Evolutionary conservation across 1,140 invertebrate genomes (phyloP), one percentile per base, ranked within the genome.

Genomic region (Pentalonia nigronervosa): DNA sequence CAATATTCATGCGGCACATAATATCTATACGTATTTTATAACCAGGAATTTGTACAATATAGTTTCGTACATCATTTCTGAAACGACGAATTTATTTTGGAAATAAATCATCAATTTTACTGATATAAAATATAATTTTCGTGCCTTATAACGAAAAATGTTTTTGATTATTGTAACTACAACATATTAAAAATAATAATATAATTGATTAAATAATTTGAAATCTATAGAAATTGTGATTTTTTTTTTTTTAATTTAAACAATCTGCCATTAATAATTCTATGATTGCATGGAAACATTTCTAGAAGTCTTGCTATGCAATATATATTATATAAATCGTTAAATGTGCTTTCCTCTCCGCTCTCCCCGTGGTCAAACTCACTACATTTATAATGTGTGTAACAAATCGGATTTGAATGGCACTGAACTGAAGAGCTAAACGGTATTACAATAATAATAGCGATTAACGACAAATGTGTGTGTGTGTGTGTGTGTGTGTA

Each of bases 1-100:
- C 90, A 83, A 92, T 92, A 92, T 81, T 92, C n/a, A 48, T 92
- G 50, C 34, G 7, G n/a, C 76, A 34, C 30, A 30, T 34, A 76
- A 11, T 91, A 83, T 92, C 45, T 14, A 36, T 67, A 83, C 67
- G 34, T 92, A 41, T 36, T 92, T 83, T 83, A 92, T 91, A 81
- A 60, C 30, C 23, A 21, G 67, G 30, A 50, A 83, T 76, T 45
- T 21, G 56, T 67, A 41, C 45, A 53, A 53, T 50, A 89, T 89
- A 53, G 7, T 45, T 89, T 89, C n/a, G 21, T 34, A 21, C 41
- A 20, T 45, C 20, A 89, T 53, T 89, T 47, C n/a, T 30, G 7
- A 53, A 48, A 50, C 48, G 87, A 6, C 17, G 25, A 89, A 47
- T 48, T 50, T 45, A 88, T 47, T n/a, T 88, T n/a, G 41, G 41